phyloP scores from a whole-genome alignment of 2,888 invertebrate genomes.

The Sinhomidia bicolor region DNA sequence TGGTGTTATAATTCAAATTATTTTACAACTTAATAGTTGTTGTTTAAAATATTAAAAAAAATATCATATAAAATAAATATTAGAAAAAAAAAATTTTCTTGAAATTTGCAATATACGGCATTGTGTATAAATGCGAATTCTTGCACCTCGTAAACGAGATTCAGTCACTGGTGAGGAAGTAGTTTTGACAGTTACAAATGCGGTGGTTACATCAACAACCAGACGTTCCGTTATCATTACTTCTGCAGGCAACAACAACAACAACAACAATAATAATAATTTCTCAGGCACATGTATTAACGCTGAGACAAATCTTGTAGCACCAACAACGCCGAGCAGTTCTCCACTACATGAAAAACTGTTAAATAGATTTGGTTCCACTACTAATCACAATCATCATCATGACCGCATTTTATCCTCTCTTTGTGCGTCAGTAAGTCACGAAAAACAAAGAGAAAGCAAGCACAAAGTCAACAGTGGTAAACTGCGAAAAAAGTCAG shows the following conservation, averaged over 20 bases:
- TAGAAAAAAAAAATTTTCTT: background rate
- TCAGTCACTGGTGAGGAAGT: conserved; percentile 64
- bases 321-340: background rate
- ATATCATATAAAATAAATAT: background rate
- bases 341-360: background rate
- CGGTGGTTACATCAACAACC: conserved; percentile 41
- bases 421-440: background rate
- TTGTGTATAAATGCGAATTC: conserved; percentile 67
- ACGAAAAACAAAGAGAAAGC: background rate
- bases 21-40: background rate
- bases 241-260: conserved; percentile 3
- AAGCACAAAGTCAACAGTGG: background rate
- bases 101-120: background rate
- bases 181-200: conserved; percentile 40
- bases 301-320: background rate
- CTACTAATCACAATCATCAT: background rate
- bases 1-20: background rate
- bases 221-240: background rate
- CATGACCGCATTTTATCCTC: background rate
- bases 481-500: background rate
- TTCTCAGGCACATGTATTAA: background rate
- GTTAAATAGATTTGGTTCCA: background rate
- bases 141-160: conserved; percentile 62
- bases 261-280: conserved; percentile 30
- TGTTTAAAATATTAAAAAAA: too few species aligned